These are phyloP conservation scores for Malacoctenus gilli DNA, from an alignment of 2,797 vertebrate genomes.

Conservation along the genomic window DNA sequence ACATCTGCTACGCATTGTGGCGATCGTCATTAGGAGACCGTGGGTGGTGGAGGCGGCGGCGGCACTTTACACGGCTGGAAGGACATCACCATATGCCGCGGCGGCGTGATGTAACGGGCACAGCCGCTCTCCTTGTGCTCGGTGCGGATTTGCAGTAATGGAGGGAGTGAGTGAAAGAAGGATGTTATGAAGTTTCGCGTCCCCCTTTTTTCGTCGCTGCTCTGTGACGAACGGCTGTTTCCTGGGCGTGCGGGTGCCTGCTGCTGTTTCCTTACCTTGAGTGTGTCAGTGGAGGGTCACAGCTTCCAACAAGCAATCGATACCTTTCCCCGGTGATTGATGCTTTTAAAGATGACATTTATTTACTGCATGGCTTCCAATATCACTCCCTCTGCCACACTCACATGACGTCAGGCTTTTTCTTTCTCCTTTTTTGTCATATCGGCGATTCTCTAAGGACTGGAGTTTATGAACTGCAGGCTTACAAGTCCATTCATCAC, in stretches of 20 bases:
- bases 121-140: constrained; percentile 31
- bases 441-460: constrained; percentile 43
- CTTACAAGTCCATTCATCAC: constrained; percentile 46
- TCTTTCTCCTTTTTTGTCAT: constrained; percentile 52
- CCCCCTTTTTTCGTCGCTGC: constrained; percentile 18
- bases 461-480: constrained; percentile 43
- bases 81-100: constrained; percentile 59
- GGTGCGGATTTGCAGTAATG: constrained; percentile 20
- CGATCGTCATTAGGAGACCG: constrained; percentile 64
- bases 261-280: constrained; percentile 28
- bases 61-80: constrained; percentile 49
- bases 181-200: constrained; percentile 10
- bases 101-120: constrained; percentile 41
- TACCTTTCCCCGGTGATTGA: constrained; percentile 43
- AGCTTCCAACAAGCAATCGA: constrained; percentile 49
- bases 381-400: constrained; percentile 26
- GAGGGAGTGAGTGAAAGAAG: constrained; percentile 27
- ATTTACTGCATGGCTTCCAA: constrained; percentile 44
- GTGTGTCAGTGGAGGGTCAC: constrained; percentile 42
- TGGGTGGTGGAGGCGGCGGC: constrained; percentile 41
- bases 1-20: constrained; percentile 65
- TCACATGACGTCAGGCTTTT: constrained; percentile 32
- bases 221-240: constrained; percentile 28
- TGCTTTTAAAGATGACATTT: constrained; percentile 44
- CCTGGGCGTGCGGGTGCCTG: constrained; percentile 12